Percentiles rank a stretch among this genome's conserved stretches.
Evolutionary conservation across 2,888 invertebrate species (phyloP).

Genomic region (Cantharis lateralis): DNA sequence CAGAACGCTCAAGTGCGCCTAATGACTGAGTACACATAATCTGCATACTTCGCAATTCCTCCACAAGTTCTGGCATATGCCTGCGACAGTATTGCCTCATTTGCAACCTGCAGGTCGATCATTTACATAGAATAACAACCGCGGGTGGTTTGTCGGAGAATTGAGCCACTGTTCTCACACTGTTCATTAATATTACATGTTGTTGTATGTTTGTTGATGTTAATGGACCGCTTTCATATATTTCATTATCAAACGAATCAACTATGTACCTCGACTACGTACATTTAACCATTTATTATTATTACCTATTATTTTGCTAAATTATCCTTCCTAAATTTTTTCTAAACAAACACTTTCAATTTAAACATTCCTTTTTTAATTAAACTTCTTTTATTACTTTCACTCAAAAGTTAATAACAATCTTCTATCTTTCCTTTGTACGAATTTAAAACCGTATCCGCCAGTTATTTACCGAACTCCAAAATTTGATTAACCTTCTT

Average conservation of each 20-base stretch:
- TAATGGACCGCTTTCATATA: conserved; percentile 26
- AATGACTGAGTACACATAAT: conserved; percentile 56
- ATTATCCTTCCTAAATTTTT: background rate
- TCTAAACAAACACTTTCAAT: background rate
- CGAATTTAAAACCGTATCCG: background rate
- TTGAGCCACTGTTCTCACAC: conserved; percentile 39
- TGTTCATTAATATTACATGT: conserved; percentile 48
- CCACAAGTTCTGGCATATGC: conserved; percentile 41
- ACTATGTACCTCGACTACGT: background rate
- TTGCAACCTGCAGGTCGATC: conserved; percentile 54
- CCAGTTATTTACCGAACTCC: background rate
- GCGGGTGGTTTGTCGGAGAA: conserved; percentile 47
- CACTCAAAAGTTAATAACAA: background rate
- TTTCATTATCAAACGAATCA: conserved; percentile 11
- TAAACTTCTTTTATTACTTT: background rate
- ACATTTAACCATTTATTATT: background rate
- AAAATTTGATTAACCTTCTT: background rate
- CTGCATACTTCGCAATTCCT: conserved; percentile 49
- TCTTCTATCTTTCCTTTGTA: background rate
- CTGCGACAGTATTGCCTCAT: conserved; percentile 48
- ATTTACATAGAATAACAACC: conserved; percentile 55
- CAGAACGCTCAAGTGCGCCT: conserved; percentile 53
- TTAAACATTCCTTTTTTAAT: background rate
- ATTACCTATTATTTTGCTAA: background rate
- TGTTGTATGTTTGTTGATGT: conserved; percentile 28